These are phyloP conservation scores for Himalopsyche anomala DNA, from an alignment of 2,888 invertebrate species.

Conservation along the genomic window DNA sequence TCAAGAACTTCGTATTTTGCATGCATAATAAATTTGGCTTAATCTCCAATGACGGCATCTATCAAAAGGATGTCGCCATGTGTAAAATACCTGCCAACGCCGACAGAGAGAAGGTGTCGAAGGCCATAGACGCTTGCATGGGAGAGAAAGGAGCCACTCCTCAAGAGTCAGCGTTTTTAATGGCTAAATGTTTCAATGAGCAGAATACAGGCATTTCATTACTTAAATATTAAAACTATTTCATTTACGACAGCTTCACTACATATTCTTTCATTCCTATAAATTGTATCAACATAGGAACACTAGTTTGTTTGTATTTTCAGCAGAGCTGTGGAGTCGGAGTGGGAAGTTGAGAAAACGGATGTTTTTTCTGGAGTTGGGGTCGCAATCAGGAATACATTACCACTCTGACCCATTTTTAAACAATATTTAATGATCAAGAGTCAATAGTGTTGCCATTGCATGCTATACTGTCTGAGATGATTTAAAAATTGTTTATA, in stretches of 20 bases:
- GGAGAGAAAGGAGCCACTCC: slow-evolving; percentile 50
- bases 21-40: slow-evolving; percentile 60
- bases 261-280: too few species aligned
- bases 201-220: slow-evolving; percentile 56
- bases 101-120: slow-evolving; percentile 50
- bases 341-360: too few species aligned
- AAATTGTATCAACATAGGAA: too few species aligned
- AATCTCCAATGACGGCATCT: slow-evolving; percentile 61
- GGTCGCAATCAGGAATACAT: too few species aligned
- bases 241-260: not conserved
- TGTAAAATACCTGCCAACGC: slow-evolving; percentile 52
- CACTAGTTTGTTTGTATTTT: too few species aligned
- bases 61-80: slow-evolving; percentile 62
- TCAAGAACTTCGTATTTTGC: slow-evolving; percentile 67
- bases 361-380: too few species aligned
- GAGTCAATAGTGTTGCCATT: too few species aligned
- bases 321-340: too few species aligned
- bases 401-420: too few species aligned
- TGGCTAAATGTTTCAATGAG: slow-evolving; percentile 61
- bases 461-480: too few species aligned
- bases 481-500: too few species aligned
- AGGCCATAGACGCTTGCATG: slow-evolving; percentile 59
- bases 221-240: slow-evolving; percentile 43
- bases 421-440: too few species aligned
- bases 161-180: slow-evolving; percentile 56